Conservation (phyloP, 2,797 vertebrate species). For the Columba guinea region DNA sequence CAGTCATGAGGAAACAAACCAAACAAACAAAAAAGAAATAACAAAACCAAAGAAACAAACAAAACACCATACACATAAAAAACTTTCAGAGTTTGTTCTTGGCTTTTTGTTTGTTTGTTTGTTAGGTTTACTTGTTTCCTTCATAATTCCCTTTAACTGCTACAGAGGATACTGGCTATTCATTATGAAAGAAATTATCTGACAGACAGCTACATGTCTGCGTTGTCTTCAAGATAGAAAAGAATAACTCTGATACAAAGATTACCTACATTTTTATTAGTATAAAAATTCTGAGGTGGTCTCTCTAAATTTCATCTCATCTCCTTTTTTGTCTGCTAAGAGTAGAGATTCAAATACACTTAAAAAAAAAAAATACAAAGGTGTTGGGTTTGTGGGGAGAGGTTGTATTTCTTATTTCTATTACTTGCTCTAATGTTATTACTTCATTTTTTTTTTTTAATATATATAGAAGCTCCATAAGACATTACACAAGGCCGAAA, state of each 20-base stretch:
- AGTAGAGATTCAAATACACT: background rate
- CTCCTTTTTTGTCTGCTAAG: background rate
- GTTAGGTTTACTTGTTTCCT: background rate
- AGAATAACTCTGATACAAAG: background rate
- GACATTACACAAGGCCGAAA: background rate
- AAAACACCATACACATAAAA: background rate
- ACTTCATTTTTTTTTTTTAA: background rate
- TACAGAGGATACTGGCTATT: background rate
- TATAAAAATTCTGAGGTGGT: background rate
- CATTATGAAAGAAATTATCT: background rate
- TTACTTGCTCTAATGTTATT: background rate
- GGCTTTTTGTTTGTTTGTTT: background rate
- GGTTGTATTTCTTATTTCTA: background rate
- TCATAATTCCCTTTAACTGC: background rate
- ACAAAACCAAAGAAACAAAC: too few species aligned
- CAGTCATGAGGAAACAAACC: background rate
- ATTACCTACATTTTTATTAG: background rate
- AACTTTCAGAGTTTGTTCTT: background rate
- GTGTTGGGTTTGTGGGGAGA: background rate
- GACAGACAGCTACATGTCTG: background rate
- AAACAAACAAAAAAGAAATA: accelerated
- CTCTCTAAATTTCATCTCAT: background rate
- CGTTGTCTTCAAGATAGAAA: background rate
- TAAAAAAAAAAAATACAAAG: background rate
- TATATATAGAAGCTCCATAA: background rate